Evolutionary conservation across 2,888 invertebrate genomes (phyloP), one percentile per base, ranked within the genome.

Genomic region (Horisme vitalbata): DNA sequence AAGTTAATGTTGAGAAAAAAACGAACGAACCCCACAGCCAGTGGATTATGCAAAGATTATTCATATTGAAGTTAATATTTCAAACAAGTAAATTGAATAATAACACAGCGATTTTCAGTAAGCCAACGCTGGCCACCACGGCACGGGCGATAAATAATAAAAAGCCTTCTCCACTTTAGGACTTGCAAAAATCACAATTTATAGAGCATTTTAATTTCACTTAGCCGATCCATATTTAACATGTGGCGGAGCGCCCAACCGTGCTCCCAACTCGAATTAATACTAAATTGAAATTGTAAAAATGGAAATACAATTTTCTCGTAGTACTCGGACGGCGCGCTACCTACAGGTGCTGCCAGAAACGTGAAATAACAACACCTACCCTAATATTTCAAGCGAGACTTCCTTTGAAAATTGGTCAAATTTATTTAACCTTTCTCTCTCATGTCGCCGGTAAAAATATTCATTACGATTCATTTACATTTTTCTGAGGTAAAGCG

Each of bases 151-250:
- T 89, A 88, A 89, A 89, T 89, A 84, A 87, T 87, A 87, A 86
- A 86, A 86, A 87, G 85, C 86, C 86, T 87, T 86, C 86, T 85
- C 86, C 87, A 88, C 89, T 89, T 88, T 87, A 84, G 89, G 86
- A 88, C 89, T 89, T 88, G 88, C 88, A 88, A 89, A 89, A 89
- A 88, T 89, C 87, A 87, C 86, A 89, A 89, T 89, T 89, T 89
- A 89, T 89, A 88, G 89, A 87, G 83, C 86, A 82, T 88, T 89
- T 89, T 89, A 89, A 89, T 89, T 89, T 89, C 88, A 88, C 88
- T 89, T 89, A 89, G 88, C 83, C 84, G 84, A 86, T 88, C 87
- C 89, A 89, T 89, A 89, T 89, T 89, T 89, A 89, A 89, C 88
- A 87, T 88, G 89, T 88, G 88, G 87, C 78, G 79, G 85, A 74